These are phyloP conservation scores for Pseudolaguvia tuberculata DNA, from an alignment of 2,113 vertebrate genomes.

Conservation along the genomic window DNA sequence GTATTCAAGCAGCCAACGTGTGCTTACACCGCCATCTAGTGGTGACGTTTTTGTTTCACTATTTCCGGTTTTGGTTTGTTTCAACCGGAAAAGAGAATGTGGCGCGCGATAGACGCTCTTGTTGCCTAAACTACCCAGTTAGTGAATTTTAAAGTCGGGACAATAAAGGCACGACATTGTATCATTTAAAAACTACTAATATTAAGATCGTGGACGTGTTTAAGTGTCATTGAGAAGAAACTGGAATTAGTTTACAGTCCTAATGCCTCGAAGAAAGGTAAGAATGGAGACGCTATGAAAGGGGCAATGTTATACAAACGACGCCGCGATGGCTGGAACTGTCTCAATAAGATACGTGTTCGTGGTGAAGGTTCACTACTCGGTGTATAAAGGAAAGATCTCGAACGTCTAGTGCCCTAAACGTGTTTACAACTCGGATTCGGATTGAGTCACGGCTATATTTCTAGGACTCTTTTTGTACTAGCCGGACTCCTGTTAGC, in stretches of 20 bases:
- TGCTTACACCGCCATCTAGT: neutral
- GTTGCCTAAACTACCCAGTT: slow-evolving; percentile 10
- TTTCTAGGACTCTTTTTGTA: neutral
- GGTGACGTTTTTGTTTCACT: neutral
- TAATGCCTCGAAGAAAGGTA: slow-evolving; percentile 55
- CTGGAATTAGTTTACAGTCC: neutral
- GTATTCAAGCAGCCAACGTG: neutral
- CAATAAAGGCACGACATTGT: neutral
- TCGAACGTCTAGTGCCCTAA: neutral
- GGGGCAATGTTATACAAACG: slow-evolving; percentile 24
- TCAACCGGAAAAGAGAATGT: slow-evolving; percentile 30
- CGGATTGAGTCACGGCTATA: neutral
- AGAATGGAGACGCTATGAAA: slow-evolving; percentile 27
- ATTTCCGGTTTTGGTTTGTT: slow-evolving; percentile 29
- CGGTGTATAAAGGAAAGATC: neutral
- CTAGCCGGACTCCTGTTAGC: neutral
- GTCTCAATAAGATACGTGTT: neutral
- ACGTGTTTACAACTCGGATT: neutral
- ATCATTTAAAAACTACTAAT: neutral
- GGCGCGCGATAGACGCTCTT: slow-evolving; percentile 17
- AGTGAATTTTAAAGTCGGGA: slow-evolving; percentile 9
- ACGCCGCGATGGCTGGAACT: neutral
- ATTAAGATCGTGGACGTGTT: neutral
- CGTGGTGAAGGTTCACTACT: neutral
- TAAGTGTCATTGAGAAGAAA: neutral